Evolutionary conservation across 37 sponge, comb jelly and placozoan species (phyloP), one percentile per base, ranked within the genome.

Genomic region (Geodia barretti): DNA sequence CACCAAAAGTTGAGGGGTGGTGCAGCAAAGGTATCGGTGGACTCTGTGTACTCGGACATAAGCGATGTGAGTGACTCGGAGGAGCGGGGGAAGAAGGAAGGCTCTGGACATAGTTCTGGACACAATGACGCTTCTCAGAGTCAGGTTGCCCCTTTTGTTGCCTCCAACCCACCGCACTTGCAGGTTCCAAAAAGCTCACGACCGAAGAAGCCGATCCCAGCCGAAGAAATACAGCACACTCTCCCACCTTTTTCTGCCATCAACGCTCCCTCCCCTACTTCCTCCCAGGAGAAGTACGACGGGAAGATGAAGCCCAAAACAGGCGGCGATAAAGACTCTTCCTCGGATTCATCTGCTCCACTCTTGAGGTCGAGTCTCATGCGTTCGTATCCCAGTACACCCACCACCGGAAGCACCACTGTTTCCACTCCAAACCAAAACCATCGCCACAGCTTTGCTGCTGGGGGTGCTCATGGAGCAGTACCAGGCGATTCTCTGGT

Each of bases 41-140:
- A 47, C 54, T 37, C 39, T 5, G 71, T 28, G 0, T 85, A 79
- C 75, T 89, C 90, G 0, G 90, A 89, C 68, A 84, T 89, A 62
- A 89, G 90, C 60, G 90, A 89, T 28, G 69, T 75, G 0, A 84
- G 85, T 79, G 82, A 85, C 43, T 54, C 25, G 30, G 90, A 81
- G 31, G 68, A 25, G 33, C 25, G 31, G 33, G 54, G 14, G 11
- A 47, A 47, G 14, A 47, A 47, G 54, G 54, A 47, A 14, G 11
- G 7, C 14, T 47, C 54, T 17, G 54, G 54, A 17, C 54, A 47
- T 7, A 7, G 7, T 47, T 47, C 54, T 17, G 54, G 54, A 14
- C 54, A 17, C 54, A 47, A 47, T 47, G 54, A 14, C 14, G 54
- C 14, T 14, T 47, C 54, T 17, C n/a, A n/a, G n/a, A n/a, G n/a